phyloP scores from a whole-genome alignment of 1,140 invertebrate species.

The Nebria ingens region DNA sequence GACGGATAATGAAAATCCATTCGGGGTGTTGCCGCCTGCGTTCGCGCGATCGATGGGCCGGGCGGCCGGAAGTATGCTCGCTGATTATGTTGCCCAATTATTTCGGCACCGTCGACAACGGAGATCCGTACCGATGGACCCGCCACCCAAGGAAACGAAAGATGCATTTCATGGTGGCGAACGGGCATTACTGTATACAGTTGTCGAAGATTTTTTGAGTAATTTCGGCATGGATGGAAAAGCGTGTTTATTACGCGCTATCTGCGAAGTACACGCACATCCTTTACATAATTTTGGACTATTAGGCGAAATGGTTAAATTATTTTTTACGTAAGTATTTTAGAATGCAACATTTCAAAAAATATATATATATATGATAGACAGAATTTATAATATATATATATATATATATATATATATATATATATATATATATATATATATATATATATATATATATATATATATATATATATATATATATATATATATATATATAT shows the following conservation, averaged over 20 bases:
- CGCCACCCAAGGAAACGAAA: constrained; percentile 23
- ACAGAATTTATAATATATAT: too few species aligned
- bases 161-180: constrained; percentile 65
- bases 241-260: constrained; percentile 68
- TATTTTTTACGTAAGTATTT: constrained; percentile 71
- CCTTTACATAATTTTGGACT: constrained; percentile 65
- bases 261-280: constrained; percentile 75
- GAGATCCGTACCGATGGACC: constrained; percentile 35
- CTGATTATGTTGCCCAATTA: constrained; percentile 60
- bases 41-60: constrained; percentile 56
- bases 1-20: constrained; percentile 76
- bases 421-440: too few species aligned
- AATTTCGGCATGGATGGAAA: constrained; percentile 71
- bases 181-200: constrained; percentile 60
- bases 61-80: constrained; percentile 47
- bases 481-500: too few species aligned
- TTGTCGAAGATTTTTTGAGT: constrained; percentile 61
- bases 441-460: too few species aligned
- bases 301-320: constrained; percentile 64
- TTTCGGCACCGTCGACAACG: constrained; percentile 53
- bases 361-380: too few species aligned
- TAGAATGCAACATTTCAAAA: too few species aligned
- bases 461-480: too few species aligned
- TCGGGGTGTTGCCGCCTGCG: constrained; percentile 62
- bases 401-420: too few species aligned